Evolutionary conservation across 2,797 vertebrate genomes (phyloP).

Genomic region (Sebastes aleutianus): DNA sequence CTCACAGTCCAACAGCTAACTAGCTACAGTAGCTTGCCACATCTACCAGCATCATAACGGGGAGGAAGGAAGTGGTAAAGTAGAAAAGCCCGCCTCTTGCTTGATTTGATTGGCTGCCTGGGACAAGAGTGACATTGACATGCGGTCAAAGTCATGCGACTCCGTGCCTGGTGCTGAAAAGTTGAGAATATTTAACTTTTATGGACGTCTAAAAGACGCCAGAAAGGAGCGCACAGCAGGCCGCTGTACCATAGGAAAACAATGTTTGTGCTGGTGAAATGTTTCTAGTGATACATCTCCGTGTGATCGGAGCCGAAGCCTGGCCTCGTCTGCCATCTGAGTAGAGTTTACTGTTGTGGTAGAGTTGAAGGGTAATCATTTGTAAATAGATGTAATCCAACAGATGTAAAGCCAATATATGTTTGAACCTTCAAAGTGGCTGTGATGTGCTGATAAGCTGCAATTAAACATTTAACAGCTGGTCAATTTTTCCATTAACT

Average conservation of each 20-base stretch:
- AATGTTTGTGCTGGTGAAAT: not conserved
- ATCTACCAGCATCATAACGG: too few relatives aligned
- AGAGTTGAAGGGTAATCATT: not conserved
- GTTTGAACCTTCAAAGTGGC: not conserved
- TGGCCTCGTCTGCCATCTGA: not conserved
- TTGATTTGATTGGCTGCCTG: too few relatives aligned
- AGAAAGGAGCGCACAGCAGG: too few relatives aligned
- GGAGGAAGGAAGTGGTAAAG: too few relatives aligned
- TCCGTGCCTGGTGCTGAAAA: accelerated
- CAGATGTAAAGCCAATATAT: not conserved
- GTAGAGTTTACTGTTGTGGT: not conserved
- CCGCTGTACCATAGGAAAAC: too few relatives aligned
- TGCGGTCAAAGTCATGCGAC: too few relatives aligned
- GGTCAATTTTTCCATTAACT: slow-evolving; percentile 3
- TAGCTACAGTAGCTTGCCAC: too few relatives aligned
- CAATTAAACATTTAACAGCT: slow-evolving; percentile 24
- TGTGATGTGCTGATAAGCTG: not conserved
- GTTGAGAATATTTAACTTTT: too few relatives aligned
- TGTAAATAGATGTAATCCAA: not conserved
- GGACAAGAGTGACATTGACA: too few relatives aligned
- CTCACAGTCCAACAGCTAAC: too few relatives aligned
- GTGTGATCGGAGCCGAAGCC: accelerated
- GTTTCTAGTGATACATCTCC: not conserved
- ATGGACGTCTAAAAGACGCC: too few relatives aligned
- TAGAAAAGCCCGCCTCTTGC: accelerated